phyloP scores from a whole-genome alignment of 2,797 vertebrate species.

The Melanotaenia boesemani region DNA sequence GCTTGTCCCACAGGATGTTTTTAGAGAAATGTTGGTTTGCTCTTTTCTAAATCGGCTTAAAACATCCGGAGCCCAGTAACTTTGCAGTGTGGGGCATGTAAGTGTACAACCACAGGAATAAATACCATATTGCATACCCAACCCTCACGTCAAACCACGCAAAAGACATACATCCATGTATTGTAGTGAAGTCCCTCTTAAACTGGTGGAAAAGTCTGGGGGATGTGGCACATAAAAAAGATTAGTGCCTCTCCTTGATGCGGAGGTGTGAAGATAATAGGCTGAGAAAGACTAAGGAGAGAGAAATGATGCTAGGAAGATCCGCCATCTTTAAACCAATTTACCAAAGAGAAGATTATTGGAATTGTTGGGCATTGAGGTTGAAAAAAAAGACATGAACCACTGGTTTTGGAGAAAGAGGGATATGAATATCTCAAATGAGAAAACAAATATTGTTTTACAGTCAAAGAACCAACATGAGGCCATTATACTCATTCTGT shows the following conservation, averaged over 20 bases:
- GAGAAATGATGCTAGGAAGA: background rate
- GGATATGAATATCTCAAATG: background rate
- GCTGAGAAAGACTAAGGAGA: constrained; percentile 12
- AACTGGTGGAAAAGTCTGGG: constrained; percentile 57
- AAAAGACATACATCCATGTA: constrained; percentile 16
- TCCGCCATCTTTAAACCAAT: background rate
- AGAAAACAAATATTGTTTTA: background rate
- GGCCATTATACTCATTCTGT: background rate
- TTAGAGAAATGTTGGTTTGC: background rate
- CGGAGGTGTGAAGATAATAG: constrained; percentile 44
- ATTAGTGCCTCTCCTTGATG: constrained; percentile 63
- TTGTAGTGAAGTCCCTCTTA: constrained; percentile 44
- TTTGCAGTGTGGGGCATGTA: background rate
- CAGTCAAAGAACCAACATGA: background rate
- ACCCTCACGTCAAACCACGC: constrained; percentile 13
- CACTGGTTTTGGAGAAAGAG: background rate
- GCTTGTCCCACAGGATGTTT: background rate
- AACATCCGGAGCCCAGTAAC: background rate
- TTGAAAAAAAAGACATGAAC: background rate
- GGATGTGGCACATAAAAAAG: constrained; percentile 67
- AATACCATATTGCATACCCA: background rate
- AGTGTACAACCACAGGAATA: background rate
- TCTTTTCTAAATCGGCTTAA: background rate
- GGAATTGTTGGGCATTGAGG: background rate
- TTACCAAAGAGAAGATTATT: background rate